Evolutionary conservation across 2,888 invertebrate genomes (phyloP), one percentile per base, ranked within the genome.

Genomic region (Himalopsyche anomala): DNA sequence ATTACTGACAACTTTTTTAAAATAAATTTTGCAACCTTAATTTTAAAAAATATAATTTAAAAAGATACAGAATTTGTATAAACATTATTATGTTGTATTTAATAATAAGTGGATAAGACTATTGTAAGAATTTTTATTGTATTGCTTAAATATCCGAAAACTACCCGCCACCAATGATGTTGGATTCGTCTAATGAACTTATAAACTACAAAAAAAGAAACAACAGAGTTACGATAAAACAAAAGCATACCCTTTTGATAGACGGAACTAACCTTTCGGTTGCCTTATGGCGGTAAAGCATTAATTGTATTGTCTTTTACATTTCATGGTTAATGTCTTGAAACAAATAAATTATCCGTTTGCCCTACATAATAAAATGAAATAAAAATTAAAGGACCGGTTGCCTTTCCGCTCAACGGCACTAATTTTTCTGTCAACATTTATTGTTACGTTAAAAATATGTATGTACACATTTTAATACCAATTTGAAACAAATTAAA

Each of bases 311-410:
- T 74, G 74, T 74, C 74, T 74, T 74, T 74, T 74, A 74, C 74
- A 36, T 74, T 74, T 74, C 74, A 74, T 17, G 42, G 62, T 40
- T 80, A 82, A 82, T 82, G 82, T 81, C 85, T 84, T 85, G 83
- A 45, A 82, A 83, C 85, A 56, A 54, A 86, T 84, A 86, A 86
- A 86, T 86, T 86, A 84, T 80, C 86, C 86, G 80, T 86, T 79
- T 80, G 86, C 80, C 86, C 56, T n/a, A 80, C 51, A 83, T 83
- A 86, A 86, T 86, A 86, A 86, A 80, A 51, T 42, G 80, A 51
- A 80, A 80, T 80, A 80, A 80, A 42, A 84, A 80, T 81, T 74
- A 84, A 86, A 84, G 51, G 86, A 84, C 84, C 86, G 84, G 84
- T 86, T 86, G 84, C 86, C 62, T 83, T 86, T 84, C 86, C 86